These are phyloP conservation scores for Dicaeum eximium DNA, from an alignment of 2,113 vertebrate species.

Conservation along the genomic window DNA sequence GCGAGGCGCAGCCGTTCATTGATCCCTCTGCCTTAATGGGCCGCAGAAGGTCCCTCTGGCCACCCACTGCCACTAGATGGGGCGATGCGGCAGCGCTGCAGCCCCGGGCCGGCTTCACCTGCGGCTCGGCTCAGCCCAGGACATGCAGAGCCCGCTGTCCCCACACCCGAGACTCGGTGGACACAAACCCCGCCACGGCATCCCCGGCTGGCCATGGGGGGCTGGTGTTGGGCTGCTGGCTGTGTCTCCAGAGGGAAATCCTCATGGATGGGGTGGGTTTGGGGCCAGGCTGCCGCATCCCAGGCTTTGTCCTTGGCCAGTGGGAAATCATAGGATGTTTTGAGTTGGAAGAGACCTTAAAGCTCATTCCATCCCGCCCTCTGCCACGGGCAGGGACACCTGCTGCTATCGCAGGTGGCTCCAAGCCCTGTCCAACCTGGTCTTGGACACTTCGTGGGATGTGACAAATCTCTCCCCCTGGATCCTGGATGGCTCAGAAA, in stretches of 20 bases:
- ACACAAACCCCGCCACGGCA: accelerated
- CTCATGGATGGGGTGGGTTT: accelerated
- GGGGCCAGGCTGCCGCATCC: neutral
- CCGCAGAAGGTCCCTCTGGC: neutral
- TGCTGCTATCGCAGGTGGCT: neutral
- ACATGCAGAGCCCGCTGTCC: accelerated
- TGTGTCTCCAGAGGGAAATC: neutral
- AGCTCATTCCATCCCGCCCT: neutral
- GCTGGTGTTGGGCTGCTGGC: neutral
- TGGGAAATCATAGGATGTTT: neutral
- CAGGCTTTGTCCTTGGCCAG: neutral
- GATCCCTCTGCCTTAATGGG: neutral
- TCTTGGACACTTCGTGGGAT: neutral
- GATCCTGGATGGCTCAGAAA: neutral
- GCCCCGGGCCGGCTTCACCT: neutral
- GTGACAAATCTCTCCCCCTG: neutral
- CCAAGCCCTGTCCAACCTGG: accelerated
- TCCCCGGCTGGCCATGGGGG: accelerated
- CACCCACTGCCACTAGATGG: conserved; percentile 40
- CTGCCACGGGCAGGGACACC: no score
- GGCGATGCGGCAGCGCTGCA: conserved; percentile 35
- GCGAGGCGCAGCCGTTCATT: neutral
- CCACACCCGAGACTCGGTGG: accelerated
- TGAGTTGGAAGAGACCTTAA: neutral
- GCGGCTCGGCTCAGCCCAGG: neutral